Evolutionary conservation across 2,113 vertebrate genomes (phyloP).

Genomic region (cattle (Bos taurus)): DNA sequence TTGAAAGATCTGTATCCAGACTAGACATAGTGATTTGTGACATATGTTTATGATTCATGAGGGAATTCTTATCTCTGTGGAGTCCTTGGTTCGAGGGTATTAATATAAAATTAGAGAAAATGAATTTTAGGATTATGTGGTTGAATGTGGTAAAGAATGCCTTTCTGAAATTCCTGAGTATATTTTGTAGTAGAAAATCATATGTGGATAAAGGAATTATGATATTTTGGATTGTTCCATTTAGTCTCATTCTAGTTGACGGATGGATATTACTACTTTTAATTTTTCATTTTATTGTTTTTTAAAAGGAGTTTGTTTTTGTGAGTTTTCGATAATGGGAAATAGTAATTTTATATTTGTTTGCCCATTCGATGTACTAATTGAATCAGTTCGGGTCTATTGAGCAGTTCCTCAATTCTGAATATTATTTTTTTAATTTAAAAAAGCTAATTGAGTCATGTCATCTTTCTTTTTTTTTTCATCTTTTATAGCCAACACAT

Average conservation of each 20-base stretch:
- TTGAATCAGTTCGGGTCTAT: background rate
- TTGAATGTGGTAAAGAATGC: background rate
- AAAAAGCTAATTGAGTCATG: background rate
- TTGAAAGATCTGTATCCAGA: background rate
- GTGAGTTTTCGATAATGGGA: background rate
- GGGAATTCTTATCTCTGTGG: background rate
- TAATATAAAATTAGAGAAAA: background rate
- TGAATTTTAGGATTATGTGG: background rate
- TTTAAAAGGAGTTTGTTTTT: background rate
- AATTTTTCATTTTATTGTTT: background rate
- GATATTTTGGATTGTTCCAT: background rate
- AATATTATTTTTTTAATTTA: slow-evolving; percentile 42
- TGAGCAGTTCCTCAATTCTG: background rate
- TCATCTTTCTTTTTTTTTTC: background rate
- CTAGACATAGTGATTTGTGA: background rate
- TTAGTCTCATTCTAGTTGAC: background rate
- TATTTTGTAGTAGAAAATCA: slow-evolving; percentile 19
- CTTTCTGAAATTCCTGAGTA: background rate
- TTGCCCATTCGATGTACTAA: background rate
- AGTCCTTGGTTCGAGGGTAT: background rate
- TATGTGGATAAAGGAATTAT: background rate
- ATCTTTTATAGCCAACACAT: slow-evolving; percentile 91
- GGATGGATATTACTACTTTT: background rate
- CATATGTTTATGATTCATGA: background rate
- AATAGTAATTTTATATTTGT: background rate